Evolutionary conservation across 1,140 invertebrate genomes (phyloP).

Genomic region (Trichonephila inaurata): DNA sequence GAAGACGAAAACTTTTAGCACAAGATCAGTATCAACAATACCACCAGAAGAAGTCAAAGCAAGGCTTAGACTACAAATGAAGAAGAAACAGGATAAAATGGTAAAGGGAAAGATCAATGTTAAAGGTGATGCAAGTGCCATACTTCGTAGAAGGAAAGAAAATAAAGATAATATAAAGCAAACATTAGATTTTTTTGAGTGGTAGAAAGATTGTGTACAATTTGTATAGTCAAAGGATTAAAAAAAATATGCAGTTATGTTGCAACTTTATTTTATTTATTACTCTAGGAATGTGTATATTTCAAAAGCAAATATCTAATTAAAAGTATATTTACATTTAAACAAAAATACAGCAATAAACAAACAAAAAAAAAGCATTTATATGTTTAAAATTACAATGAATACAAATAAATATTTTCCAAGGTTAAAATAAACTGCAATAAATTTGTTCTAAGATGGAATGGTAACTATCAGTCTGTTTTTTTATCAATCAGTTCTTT

Average conservation of each 20-base stretch:
- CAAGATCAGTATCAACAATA: conserved; percentile 89
- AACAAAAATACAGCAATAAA: background rate
- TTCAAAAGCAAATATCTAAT: conserved; percentile 10
- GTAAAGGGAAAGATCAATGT: conserved; percentile 86
- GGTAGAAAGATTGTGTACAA: background rate
- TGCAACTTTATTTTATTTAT: conserved; percentile 7
- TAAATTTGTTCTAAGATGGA: background rate
- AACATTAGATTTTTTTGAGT: conserved; percentile 27
- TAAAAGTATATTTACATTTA: background rate
- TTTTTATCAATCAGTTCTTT: conserved; percentile 48
- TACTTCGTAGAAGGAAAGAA: conserved; percentile 90
- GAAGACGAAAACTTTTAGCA: conserved; percentile 80
- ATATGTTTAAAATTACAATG: background rate
- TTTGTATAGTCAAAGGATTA: background rate
- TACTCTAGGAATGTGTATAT: background rate
- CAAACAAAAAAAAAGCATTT: background rate
- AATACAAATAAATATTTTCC: background rate
- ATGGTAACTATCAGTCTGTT: conserved; percentile 32
- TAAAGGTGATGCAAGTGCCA: conserved; percentile 96
- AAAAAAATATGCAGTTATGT: background rate
- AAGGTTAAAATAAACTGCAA: background rate
- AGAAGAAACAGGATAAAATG: conserved; percentile 84
- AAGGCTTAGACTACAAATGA: conserved; percentile 87
- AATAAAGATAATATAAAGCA: conserved; percentile 84
- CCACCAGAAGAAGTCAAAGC: conserved; percentile 92